phyloP scores from a whole-genome alignment of 2,797 vertebrate species.

The Artibeus jamaicensis region DNA sequence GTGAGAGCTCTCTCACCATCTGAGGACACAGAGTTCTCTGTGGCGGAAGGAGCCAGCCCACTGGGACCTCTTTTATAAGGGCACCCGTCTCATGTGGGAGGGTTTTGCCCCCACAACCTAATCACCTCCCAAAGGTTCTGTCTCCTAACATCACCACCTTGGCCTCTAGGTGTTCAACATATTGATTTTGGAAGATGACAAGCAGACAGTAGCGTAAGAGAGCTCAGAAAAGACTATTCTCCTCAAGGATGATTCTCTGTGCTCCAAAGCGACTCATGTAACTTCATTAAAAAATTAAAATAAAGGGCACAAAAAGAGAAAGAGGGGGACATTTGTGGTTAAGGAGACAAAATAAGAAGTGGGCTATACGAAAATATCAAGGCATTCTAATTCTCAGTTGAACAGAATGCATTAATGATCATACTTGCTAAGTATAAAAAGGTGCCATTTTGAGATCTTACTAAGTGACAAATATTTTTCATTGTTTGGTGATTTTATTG shows the following conservation, averaged over 20 bases:
- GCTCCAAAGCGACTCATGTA: neutral
- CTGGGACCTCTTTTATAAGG: neutral
- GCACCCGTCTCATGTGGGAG: neutral
- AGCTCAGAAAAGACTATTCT: neutral
- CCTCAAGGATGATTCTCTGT: neutral
- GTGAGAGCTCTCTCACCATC: neutral
- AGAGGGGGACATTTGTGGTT: neutral
- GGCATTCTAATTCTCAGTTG: neutral
- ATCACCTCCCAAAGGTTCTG: neutral
- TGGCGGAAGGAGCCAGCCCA: neutral
- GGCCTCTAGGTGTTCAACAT: neutral
- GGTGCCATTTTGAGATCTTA: neutral
- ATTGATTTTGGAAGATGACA: neutral
- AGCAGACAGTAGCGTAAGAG: neutral
- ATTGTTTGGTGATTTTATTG: neutral
- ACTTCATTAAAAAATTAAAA: neutral
- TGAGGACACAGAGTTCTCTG: neutral
- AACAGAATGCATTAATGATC: neutral
- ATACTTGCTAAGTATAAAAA: neutral
- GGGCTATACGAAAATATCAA: neutral
- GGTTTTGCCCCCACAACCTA: neutral
- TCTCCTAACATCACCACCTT: neutral
- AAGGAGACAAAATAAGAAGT: neutral
- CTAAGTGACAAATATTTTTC: neutral
- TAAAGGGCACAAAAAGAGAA: neutral